Percentiles rank a stretch among this genome's conserved stretches.
phyloP scores from a whole-genome alignment of 2,113 vertebrate species.

The Elgaria multicarinata region DNA sequence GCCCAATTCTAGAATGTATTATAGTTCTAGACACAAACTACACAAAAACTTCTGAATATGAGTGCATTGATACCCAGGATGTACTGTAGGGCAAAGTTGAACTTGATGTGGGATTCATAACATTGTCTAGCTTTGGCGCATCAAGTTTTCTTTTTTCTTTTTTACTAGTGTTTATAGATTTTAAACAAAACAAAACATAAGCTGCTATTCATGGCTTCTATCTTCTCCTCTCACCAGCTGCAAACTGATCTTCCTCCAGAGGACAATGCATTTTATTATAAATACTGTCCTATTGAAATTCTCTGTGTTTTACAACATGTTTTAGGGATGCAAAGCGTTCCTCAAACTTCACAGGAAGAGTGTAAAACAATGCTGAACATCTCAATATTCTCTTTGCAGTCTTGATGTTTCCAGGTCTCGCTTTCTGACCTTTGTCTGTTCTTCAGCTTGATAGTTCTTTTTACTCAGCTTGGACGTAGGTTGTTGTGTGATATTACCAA shows the following conservation, averaged over 20 bases:
- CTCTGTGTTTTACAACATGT: not conserved
- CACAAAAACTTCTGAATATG: not conserved
- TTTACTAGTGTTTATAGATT: not conserved
- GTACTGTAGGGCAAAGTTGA: not conserved
- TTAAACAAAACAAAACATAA: not conserved
- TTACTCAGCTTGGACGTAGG: slow-evolving; percentile 21
- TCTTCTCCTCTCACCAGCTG: slow-evolving; percentile 15
- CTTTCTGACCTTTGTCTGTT: slow-evolving; percentile 54
- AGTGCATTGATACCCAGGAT: not conserved
- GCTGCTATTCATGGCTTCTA: not conserved
- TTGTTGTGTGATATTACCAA: slow-evolving; percentile 32
- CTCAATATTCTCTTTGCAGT: slow-evolving; percentile 48
- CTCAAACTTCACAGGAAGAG: slow-evolving; percentile 16
- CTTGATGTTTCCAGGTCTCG: slow-evolving; percentile 35
- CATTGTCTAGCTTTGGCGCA: not conserved
- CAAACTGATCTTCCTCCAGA: slow-evolving; percentile 16
- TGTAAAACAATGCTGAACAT: slow-evolving; percentile 52
- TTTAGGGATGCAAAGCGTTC: slow-evolving; percentile 43
- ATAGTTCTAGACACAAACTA: not conserved
- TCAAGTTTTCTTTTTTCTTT: too few relatives aligned
- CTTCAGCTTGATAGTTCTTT: slow-evolving; percentile 36
- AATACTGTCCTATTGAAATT: not conserved
- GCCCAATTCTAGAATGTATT: not conserved
- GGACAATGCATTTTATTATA: slow-evolving; percentile 16
- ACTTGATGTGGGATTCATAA: not conserved